A percentile compares a stretch with the other conserved stretches of the same genome.
Conservation (phyloP, 2,888 invertebrate species). For the Sphecodes monilicornis region DNA sequence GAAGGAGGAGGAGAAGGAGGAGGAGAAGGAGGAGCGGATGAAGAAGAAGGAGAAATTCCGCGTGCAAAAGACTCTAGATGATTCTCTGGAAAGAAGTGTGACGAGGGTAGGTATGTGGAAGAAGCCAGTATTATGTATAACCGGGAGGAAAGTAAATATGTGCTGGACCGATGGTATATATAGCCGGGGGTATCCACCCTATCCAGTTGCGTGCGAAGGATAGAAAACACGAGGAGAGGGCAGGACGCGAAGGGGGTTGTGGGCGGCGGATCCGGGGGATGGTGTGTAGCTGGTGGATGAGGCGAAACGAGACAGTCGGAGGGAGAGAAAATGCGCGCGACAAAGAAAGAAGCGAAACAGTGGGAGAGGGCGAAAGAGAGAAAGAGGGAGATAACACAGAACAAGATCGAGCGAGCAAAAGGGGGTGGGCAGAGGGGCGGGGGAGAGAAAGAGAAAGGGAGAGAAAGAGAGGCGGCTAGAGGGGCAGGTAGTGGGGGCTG, state of each 20-base stretch:
- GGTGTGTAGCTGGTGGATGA: constrained; percentile 62
- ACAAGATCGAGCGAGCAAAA: constrained; percentile 75
- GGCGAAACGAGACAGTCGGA: constrained; percentile 49
- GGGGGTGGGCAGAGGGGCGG: constrained; percentile 35
- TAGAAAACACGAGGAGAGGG: constrained; percentile 75
- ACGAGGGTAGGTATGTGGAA: constrained; percentile 70
- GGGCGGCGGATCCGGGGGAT: constrained; percentile 74
- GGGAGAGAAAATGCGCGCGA: constrained; percentile 32
- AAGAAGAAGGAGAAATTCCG: constrained; percentile 49
- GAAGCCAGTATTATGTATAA: constrained; percentile 70
- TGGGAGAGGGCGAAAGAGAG: constrained; percentile 27
- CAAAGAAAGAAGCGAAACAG: constrained; percentile 5
- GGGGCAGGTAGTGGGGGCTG: constrained; percentile 80
- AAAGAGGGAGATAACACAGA: constrained; percentile 67
- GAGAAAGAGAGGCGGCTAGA: constrained; percentile 61
- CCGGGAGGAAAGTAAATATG: constrained; percentile 65
- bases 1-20: background rate
- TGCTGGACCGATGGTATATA: constrained; percentile 58
- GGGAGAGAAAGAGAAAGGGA: constrained; percentile 63
- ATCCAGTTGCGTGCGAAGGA: constrained; percentile 80
- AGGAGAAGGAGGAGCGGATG: background rate
- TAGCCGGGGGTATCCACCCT: constrained; percentile 66
- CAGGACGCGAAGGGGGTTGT: constrained; percentile 66
- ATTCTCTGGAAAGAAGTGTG: constrained; percentile 69
- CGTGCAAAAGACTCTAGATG: constrained; percentile 73